Conservation (phyloP, 2,797 vertebrate genomes). For the Loriculus beryllinus region DNA sequence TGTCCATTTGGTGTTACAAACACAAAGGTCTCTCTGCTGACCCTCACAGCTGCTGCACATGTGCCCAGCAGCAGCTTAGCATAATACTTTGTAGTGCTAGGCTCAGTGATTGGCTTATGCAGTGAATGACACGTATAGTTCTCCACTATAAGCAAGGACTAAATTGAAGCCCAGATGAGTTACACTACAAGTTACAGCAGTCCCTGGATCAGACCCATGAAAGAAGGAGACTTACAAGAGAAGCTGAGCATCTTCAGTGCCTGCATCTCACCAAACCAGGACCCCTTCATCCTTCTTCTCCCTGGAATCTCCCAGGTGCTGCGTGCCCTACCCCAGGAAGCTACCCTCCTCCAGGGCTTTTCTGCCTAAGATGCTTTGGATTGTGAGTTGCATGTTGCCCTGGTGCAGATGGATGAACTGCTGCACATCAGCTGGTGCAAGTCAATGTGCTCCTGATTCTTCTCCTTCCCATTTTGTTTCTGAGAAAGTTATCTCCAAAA, state of each 20-base stretch:
- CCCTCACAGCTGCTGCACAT: conserved; percentile 29
- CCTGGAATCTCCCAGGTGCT: background rate
- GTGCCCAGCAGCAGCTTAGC: background rate
- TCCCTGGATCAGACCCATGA: background rate
- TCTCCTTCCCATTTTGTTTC: background rate
- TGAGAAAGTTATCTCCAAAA: background rate
- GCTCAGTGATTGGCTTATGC: background rate
- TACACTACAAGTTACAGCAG: background rate
- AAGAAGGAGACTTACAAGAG: background rate
- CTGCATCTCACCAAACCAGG: background rate
- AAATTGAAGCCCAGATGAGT: background rate
- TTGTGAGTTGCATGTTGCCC: background rate
- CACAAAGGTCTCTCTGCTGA: background rate
- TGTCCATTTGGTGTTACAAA: background rate
- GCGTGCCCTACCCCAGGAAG: background rate
- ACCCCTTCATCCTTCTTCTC: background rate
- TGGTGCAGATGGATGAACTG: fast-evolving
- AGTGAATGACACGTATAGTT: background rate
- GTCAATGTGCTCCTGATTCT: fast-evolving
- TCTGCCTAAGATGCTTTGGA: background rate
- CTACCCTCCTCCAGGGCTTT: background rate
- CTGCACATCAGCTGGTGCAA: background rate
- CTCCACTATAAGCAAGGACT: background rate
- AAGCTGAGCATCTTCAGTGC: background rate
- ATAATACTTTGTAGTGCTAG: fast-evolving